Evolutionary conservation across 2,797 vertebrate species (phyloP).

Genomic region (Aphelocoma californica): DNA sequence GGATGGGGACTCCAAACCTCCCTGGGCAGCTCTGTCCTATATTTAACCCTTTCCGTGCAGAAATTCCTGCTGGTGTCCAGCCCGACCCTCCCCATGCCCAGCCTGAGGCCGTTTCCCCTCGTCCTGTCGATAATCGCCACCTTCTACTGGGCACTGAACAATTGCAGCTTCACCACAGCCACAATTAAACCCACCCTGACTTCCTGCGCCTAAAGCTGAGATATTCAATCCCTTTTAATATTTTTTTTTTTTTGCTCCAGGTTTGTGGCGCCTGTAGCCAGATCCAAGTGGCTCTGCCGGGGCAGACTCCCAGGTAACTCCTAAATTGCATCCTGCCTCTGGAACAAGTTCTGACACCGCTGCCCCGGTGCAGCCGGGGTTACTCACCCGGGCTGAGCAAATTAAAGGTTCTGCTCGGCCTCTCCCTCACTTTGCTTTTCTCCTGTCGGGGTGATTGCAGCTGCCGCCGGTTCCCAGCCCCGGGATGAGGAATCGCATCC

Average conservation of each 20-base stretch:
- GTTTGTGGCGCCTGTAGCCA: background rate
- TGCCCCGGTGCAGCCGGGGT: background rate
- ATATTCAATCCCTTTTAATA: background rate
- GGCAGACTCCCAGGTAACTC: conserved; percentile 41
- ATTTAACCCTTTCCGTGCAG: background rate
- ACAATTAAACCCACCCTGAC: background rate
- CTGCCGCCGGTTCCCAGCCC: background rate
- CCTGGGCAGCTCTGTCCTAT: background rate
- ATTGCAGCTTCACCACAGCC: rapidly evolving
- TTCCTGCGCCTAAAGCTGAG: background rate
- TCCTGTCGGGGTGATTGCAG: background rate
- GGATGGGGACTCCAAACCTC: background rate
- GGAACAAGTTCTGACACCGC: conserved; percentile 35
- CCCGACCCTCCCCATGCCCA: background rate
- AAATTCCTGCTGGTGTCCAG: background rate
- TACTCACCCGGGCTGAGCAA: conserved; percentile 25
- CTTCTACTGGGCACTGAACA: rapidly evolving
- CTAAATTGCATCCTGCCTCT: background rate
- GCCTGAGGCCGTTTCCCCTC: background rate
- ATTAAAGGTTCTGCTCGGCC: conserved; percentile 40
- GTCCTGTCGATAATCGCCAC: background rate
- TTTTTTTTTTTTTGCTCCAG: background rate
- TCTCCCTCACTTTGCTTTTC: background rate
- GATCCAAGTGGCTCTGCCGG: conserved; percentile 2
- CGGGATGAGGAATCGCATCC: background rate